Evolutionary conservation across 1,140 invertebrate genomes (phyloP).

Genomic region (Yoshiicerus persimilis): DNA sequence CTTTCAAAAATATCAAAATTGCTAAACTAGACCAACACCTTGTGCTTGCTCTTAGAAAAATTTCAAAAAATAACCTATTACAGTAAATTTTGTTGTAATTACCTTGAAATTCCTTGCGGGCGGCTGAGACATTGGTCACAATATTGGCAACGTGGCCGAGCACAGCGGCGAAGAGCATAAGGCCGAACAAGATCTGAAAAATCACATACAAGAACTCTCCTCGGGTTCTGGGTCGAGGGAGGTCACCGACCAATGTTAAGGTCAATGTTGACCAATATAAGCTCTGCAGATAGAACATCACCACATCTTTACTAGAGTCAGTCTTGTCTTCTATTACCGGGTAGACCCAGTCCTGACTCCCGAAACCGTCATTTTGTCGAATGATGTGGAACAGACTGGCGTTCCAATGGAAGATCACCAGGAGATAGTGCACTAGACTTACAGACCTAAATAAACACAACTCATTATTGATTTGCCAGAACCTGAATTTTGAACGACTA

Average conservation of each 20-base stretch:
- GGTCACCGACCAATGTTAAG: slow-evolving; percentile 79
- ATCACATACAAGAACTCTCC: slow-evolving; percentile 89
- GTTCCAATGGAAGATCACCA: slow-evolving; percentile 99
- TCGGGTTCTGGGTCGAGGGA: slow-evolving; percentile 74
- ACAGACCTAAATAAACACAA: slow-evolving; percentile 53
- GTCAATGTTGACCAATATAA: slow-evolving; percentile 98
- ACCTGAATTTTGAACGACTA: no score
- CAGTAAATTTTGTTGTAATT: no score
- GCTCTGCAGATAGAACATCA: slow-evolving; percentile 93
- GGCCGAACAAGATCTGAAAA: slow-evolving; percentile 82
- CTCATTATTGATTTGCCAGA: no score
- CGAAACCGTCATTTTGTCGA: slow-evolving; percentile 90
- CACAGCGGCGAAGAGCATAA: slow-evolving; percentile 88
- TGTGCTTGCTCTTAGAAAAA: no score
- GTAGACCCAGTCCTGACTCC: slow-evolving; percentile 87
- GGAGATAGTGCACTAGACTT: slow-evolving; percentile 92
- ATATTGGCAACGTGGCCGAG: slow-evolving; percentile 93
- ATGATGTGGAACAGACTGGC: slow-evolving; percentile 96
- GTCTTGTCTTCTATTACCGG: slow-evolving; percentile 61
- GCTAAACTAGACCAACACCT: no score
- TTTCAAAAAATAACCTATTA: no score
- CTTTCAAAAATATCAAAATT: no score
- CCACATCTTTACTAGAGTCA: slow-evolving; percentile 75
- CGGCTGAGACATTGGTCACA: slow-evolving; percentile 90
- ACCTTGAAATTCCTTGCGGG: slow-evolving; percentile 95